phyloP scores from a whole-genome alignment of 2,888 invertebrate genomes.

The Aporophyla nigra region DNA sequence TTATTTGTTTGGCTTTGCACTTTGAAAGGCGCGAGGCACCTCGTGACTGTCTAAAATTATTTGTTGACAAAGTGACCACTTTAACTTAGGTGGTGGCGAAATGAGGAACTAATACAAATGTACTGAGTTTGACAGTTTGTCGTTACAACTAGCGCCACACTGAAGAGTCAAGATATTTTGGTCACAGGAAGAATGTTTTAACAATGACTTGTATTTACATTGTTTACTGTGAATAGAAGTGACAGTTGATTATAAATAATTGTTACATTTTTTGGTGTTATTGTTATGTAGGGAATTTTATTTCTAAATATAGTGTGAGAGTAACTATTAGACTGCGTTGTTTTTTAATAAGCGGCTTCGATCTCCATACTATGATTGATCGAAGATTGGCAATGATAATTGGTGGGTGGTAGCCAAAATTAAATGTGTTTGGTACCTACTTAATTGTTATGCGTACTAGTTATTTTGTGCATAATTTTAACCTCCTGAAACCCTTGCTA shows the following conservation, averaged over 20 bases:
- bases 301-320: neutral
- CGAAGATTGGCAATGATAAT: neutral
- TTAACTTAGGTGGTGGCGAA: neutral
- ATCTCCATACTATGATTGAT: neutral
- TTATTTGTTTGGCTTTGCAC: conserved; percentile 11
- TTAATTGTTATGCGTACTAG: neutral
- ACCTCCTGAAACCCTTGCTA: no score
- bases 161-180: neutral
- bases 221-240: conserved; percentile 33
- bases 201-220: conserved; percentile 15
- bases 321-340: neutral
- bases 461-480: no score
- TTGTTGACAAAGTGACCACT: conserved; percentile 17
- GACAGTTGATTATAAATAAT: conserved; percentile 32
- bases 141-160: neutral
- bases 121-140: conserved; percentile 8
- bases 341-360: neutral
- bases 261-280: neutral
- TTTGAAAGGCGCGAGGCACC: conserved; percentile 38
- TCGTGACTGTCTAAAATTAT: conserved; percentile 51
- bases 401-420: neutral
- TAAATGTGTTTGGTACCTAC: no score
- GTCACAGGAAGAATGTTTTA: conserved; percentile 13
- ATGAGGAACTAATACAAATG: neutral
- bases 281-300: neutral